Percentiles rank a stretch among this genome's conserved stretches.
These are phyloP conservation scores for Cryptus viduatorius DNA, from an alignment of 2,888 invertebrate species.

Conservation along the genomic window DNA sequence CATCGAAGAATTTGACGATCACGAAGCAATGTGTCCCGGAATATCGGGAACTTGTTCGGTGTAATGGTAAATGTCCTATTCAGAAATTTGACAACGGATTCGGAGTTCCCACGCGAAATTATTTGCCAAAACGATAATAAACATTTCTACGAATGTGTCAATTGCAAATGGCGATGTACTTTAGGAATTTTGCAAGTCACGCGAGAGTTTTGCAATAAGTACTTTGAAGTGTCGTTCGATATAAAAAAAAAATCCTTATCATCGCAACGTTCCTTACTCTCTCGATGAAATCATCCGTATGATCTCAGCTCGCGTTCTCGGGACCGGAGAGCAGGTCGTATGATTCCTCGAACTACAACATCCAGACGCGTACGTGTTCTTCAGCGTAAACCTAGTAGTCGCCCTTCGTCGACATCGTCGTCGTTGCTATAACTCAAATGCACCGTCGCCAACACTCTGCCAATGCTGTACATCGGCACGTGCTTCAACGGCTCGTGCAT, in stretches of 20 bases:
- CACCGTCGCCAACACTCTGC: slow-evolving; percentile 36
- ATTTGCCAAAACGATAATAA: too few relatives aligned
- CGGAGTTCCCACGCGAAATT: too few relatives aligned
- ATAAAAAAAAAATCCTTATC: slow-evolving; percentile 45
- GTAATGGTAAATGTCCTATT: too few relatives aligned
- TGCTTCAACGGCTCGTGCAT: slow-evolving; percentile 32
- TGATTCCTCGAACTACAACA: slow-evolving; percentile 57
- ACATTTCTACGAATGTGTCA: too few relatives aligned
- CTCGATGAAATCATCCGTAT: slow-evolving; percentile 64
- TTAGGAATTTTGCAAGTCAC: too few relatives aligned
- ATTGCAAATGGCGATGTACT: too few relatives aligned
- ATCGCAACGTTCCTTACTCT: slow-evolving; percentile 21
- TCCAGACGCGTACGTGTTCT: slow-evolving; percentile 61
- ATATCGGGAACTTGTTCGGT: background rate
- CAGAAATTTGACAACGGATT: too few relatives aligned
- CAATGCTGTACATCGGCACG: slow-evolving; percentile 50
- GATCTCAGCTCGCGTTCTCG: slow-evolving; percentile 65
- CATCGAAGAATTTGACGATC: too few relatives aligned
- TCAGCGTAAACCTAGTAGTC: slow-evolving; percentile 61
- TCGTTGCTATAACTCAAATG: slow-evolving; percentile 38
- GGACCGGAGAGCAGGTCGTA: slow-evolving; percentile 60
- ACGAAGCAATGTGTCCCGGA: background rate
- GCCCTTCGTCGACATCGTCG: background rate
- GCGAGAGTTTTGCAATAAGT: background rate
- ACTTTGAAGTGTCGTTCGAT: background rate